Evolutionary conservation across 2,888 invertebrate species (phyloP).

Genomic region (Lamproptera curius): DNA sequence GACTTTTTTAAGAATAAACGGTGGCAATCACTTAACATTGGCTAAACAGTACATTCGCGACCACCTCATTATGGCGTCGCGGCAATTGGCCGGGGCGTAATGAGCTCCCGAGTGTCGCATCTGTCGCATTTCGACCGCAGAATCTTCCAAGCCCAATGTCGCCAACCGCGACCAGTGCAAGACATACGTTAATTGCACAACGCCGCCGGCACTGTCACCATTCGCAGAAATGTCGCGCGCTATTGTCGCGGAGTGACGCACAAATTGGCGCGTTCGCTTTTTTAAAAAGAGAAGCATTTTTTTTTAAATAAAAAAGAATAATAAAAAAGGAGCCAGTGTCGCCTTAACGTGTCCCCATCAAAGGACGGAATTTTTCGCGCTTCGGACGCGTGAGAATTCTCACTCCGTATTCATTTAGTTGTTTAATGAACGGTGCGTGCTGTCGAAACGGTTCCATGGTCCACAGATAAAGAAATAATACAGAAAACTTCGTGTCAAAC

Average conservation of each 20-base stretch:
- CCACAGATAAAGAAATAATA: too few species aligned
- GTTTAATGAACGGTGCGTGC: constrained; percentile 14
- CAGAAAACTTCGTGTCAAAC: too few species aligned
- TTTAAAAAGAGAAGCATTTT: too few species aligned
- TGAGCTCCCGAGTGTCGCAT: too few species aligned
- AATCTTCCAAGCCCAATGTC: neutral
- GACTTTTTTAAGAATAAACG: too few species aligned
- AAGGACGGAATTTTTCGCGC: constrained; percentile 36
- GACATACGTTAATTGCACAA: constrained; percentile 42
- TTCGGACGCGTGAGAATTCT: constrained; percentile 35
- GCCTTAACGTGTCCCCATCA: constrained; percentile 48
- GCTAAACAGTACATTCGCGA: too few species aligned
- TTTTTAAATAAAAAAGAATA: too few species aligned
- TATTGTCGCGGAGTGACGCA: constrained; percentile 41
- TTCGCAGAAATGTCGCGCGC: constrained; percentile 22
- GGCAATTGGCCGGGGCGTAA: too few species aligned
- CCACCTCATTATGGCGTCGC: too few species aligned
- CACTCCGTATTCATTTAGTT: constrained; percentile 36
- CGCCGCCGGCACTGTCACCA: constrained; percentile 20
- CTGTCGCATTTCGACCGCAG: too few species aligned
- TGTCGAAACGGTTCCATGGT: too few species aligned
- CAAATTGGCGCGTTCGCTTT: constrained; percentile 52
- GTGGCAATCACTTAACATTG: too few species aligned
- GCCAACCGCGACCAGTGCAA: constrained; percentile 17
- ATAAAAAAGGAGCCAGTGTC: constrained; percentile 43